A percentile compares a stretch with the other conserved stretches of the same genome.
Evolutionary conservation across 2,797 vertebrate genomes (phyloP).

Genomic region (Melopsittacus undulatus): DNA sequence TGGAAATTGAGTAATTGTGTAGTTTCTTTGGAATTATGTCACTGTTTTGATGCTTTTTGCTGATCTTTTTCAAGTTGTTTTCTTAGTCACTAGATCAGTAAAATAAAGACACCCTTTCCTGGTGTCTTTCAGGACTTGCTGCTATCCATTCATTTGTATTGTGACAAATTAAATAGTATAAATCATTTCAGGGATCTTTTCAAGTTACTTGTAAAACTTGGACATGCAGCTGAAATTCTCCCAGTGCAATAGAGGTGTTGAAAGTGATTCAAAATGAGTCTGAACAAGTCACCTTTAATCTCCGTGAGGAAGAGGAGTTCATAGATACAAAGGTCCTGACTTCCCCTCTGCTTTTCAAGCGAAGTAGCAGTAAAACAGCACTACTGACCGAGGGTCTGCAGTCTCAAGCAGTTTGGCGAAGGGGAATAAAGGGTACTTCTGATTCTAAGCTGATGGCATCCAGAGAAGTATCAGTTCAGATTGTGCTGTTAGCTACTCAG

Average conservation of each 20-base stretch:
- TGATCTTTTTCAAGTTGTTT: neutral
- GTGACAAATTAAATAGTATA: neutral
- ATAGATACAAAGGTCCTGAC: neutral
- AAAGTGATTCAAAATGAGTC: neutral
- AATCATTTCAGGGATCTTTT: neutral
- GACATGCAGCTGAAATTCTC: neutral
- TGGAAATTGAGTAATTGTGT: neutral
- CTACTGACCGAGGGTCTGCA: neutral
- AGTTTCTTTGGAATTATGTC: neutral
- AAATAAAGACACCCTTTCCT: neutral
- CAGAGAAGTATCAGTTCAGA: neutral
- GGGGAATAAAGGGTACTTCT: neutral
- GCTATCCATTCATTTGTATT: neutral
- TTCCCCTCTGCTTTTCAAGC: neutral
- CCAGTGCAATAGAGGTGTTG: neutral
- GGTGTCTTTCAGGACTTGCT: neutral
- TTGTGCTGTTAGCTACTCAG: neutral
- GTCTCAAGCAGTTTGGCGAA: neutral
- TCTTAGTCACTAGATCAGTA: neutral
- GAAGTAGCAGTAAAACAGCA: neutral
- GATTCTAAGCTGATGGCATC: neutral
- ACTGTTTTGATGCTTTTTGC: neutral
- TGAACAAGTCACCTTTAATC: neutral
- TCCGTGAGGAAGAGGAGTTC: neutral
- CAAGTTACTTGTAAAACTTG: neutral